Evolutionary conservation across 1,140 invertebrate genomes (phyloP).

Genomic region (Drosophila ironensis): DNA sequence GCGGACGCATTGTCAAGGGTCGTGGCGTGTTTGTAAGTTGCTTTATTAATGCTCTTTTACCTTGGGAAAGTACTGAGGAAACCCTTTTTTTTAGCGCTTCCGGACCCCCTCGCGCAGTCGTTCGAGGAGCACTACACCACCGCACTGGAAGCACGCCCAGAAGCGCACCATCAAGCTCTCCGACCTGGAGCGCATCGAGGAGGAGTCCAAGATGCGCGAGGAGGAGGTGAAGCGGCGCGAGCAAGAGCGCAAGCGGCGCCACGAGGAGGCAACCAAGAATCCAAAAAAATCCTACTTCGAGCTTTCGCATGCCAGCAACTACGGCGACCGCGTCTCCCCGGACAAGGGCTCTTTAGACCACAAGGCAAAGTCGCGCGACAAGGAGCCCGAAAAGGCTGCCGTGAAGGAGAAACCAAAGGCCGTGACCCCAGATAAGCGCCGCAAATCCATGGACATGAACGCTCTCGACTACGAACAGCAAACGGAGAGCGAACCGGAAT

Average conservation of each 20-base stretch:
- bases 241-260: slow-evolving; percentile 84
- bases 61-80: neutral
- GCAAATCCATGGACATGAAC: slow-evolving; percentile 76
- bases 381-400: slow-evolving; percentile 35
- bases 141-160: slow-evolving; percentile 94
- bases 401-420: slow-evolving; percentile 50
- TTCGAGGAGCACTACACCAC: slow-evolving; percentile 92
- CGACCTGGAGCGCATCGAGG: slow-evolving; percentile 89
- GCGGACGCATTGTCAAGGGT: slow-evolving; percentile 93
- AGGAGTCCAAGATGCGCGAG: slow-evolving; percentile 85
- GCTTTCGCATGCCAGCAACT: slow-evolving; percentile 75
- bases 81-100: slow-evolving; percentile 86
- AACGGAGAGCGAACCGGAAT: slow-evolving; percentile 64
- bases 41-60: neutral
- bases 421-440: slow-evolving; percentile 38
- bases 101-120: slow-evolving; percentile 91
- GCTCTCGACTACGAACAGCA: slow-evolving; percentile 80
- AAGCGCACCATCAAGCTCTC: slow-evolving; percentile 90
- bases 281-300: slow-evolving; percentile 79
- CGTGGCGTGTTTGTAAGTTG: slow-evolving; percentile 92
- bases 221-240: slow-evolving; percentile 85
- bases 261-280: slow-evolving; percentile 82
- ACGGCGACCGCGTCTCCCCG: slow-evolving; percentile 57
- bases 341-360: slow-evolving; percentile 39
- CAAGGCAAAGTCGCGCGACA: slow-evolving; percentile 25